Evolutionary conservation across 2,888 invertebrate genomes (phyloP).

Genomic region (Rhodophaea formosa): DNA sequence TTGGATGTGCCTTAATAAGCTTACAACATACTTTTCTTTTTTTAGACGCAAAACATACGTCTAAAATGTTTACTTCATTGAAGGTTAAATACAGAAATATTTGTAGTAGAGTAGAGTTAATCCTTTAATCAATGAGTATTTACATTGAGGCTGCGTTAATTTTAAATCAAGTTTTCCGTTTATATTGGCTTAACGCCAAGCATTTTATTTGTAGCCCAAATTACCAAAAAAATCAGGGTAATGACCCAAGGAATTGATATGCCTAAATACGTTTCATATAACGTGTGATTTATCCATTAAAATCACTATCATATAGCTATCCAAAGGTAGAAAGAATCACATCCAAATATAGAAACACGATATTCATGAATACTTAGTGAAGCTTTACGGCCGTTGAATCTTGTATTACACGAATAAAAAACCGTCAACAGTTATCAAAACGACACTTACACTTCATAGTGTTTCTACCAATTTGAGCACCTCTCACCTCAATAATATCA

Average conservation of each 20-base stretch:
- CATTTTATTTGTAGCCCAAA: conserved; percentile 12
- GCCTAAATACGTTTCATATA: neutral
- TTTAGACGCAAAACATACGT: no score
- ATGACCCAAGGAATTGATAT: conserved; percentile 6
- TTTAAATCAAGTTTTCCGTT: conserved; percentile 8
- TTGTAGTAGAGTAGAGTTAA: neutral
- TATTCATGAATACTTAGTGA: neutral
- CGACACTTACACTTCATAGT: conserved; percentile 31
- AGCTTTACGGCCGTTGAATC: conserved; percentile 1
- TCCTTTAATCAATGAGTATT: neutral
- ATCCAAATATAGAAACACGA: neutral
- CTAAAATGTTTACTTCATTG: no score
- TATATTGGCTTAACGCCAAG: conserved; percentile 11
- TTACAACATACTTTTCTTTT: no score
- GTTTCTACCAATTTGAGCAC: conserved; percentile 32
- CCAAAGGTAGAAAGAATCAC: neutral
- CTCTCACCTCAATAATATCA: conserved; percentile 49
- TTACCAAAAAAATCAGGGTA: conserved; percentile 7
- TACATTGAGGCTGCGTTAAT: conserved; percentile 2
- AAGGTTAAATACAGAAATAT: no score
- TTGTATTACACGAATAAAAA: conserved; percentile 2
- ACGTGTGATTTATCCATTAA: neutral
- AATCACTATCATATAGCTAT: neutral
- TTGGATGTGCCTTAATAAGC: no score
- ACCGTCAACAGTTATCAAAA: conserved; percentile 24